A percentile compares a stretch with the other conserved stretches of the same genome.
Evolutionary conservation across 2,888 invertebrate genomes (phyloP).

Genomic region (Harpalus rubripes): DNA sequence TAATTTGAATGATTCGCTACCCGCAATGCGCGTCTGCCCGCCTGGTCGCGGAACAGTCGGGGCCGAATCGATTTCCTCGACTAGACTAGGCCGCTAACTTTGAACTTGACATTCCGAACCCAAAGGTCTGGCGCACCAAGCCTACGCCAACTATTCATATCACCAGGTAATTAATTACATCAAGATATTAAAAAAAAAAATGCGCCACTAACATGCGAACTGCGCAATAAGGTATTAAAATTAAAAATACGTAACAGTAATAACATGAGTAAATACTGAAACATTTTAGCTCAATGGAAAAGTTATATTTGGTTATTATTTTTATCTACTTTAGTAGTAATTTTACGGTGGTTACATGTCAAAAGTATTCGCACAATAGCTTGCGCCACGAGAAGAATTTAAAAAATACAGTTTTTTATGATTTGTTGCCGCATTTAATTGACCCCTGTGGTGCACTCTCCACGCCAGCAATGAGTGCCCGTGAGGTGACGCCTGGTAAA

Average conservation of each 20-base stretch:
- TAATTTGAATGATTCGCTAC: neutral
- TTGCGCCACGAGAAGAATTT: too few relatives aligned
- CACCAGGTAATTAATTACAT: neutral
- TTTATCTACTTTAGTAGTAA: too few relatives aligned
- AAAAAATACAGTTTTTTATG: too few relatives aligned
- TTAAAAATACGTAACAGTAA: neutral
- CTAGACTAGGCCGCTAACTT: constrained; percentile 49
- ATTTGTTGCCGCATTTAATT: too few relatives aligned
- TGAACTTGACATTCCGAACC: constrained; percentile 60
- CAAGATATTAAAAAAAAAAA: neutral
- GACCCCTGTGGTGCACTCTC: too few relatives aligned
- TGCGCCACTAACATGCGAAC: neutral
- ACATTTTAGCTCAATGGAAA: neutral
- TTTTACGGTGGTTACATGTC: too few relatives aligned
- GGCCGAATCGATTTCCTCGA: constrained; percentile 49
- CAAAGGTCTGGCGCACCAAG: constrained; percentile 1
- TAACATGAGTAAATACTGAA: neutral
- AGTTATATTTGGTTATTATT: too few relatives aligned
- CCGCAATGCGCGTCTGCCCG: constrained; percentile 45
- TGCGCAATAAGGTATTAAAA: neutral
- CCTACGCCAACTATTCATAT: neutral
- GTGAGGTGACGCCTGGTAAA: too few relatives aligned
- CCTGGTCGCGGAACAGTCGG: constrained; percentile 39
- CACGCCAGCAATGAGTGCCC: too few relatives aligned
- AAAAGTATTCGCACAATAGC: too few relatives aligned